Evolutionary conservation across 2,888 invertebrate genomes (phyloP), one percentile per base, ranked within the genome.

Genomic region (Phanerotoma sp.): DNA sequence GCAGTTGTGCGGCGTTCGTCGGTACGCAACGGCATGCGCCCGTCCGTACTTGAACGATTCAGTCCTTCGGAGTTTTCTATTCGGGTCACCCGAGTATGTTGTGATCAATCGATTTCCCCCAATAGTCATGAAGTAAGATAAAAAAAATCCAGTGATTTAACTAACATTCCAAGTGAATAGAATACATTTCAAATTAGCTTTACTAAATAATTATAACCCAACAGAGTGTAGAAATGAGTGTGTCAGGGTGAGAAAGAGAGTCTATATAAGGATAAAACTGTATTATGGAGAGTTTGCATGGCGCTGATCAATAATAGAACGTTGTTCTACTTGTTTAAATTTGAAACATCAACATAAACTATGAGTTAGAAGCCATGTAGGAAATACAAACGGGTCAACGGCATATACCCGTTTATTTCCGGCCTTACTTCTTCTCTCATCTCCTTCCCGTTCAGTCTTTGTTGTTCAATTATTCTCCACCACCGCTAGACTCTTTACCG

Each of bases 331-430:
- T 45, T 45, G 28, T 45, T 28, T 32, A 30, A 45, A 45, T 30
- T 28, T 32, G 32, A 15, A 30, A 11, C 18, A 30, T 28, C 30
- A 45, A 45, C 45, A 45, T 45, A 45, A 45, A 45, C 45, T 45
- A 15, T 11, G 15, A 45, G 10, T 32, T 9, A 11, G 16, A 13
- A 13, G 35, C 15, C 10, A 33, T 21, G n/a, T 18, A 33, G 25
- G 21, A 15, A 45, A 56, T 54, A 33, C 47, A 38, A 52, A 51
- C 49, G 49, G 75, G 75, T 75, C 74, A 74, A 75, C 75, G 75
- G 68, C 74, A 70, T 63, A 60, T 57, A 58, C 56, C 58, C 63
- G 72, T 71, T 74, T 75, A 75, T 75, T 74, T 75, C 75, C 75
- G 74, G 72, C 74, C 70, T 73, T 69, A 69, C 62, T 60, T 58